phyloP scores from a whole-genome alignment of 2,797 vertebrate genomes.

The Gymnoscopelus braueri region DNA sequence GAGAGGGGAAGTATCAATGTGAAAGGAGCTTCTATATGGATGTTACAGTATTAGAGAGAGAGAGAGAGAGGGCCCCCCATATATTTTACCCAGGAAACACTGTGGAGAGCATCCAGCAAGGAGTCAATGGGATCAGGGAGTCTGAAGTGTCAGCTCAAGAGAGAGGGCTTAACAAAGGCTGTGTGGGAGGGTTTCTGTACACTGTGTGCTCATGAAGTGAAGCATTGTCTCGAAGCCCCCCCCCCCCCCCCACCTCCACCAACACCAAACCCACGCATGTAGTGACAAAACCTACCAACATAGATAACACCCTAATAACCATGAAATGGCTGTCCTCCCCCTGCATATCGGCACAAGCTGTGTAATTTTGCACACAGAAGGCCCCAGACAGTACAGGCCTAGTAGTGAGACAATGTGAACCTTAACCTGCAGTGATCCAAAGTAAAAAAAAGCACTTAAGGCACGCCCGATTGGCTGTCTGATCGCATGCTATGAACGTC shows the following conservation, averaged over 20 bases:
- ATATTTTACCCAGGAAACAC: slow-evolving; percentile 68
- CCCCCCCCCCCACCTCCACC: slow-evolving; percentile 12
- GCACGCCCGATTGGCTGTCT: no score
- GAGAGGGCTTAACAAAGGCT: slow-evolving; percentile 70
- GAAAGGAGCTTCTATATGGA: slow-evolving; percentile 68
- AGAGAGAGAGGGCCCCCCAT: no score
- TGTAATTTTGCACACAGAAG: slow-evolving; percentile 59
- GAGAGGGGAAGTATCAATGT: slow-evolving; percentile 32
- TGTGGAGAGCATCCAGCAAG: slow-evolving; percentile 68
- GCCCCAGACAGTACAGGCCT: no score
- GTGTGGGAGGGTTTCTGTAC: slow-evolving; percentile 74
- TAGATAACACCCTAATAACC: slow-evolving; percentile 63
- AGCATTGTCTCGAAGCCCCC: slow-evolving; percentile 71
- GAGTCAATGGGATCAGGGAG: slow-evolving; percentile 73
- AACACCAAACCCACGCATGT: slow-evolving; percentile 64
- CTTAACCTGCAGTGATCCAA: no score
- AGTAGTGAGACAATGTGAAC: slow-evolving; percentile 48
- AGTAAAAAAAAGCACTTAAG: no score
- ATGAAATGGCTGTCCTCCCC: slow-evolving; percentile 50
- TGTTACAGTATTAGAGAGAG: slow-evolving; percentile 75
- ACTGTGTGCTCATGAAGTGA: slow-evolving; percentile 62
- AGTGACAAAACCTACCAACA: slow-evolving; percentile 63
- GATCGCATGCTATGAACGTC: no score
- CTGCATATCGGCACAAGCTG: slow-evolving; percentile 29
- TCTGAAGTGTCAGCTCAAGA: slow-evolving; percentile 73